Percentiles rank a stretch among this genome's conserved stretches.
Evolutionary conservation across 2,888 invertebrate genomes (phyloP).

Genomic region (Sarcophaga carnaria): DNA sequence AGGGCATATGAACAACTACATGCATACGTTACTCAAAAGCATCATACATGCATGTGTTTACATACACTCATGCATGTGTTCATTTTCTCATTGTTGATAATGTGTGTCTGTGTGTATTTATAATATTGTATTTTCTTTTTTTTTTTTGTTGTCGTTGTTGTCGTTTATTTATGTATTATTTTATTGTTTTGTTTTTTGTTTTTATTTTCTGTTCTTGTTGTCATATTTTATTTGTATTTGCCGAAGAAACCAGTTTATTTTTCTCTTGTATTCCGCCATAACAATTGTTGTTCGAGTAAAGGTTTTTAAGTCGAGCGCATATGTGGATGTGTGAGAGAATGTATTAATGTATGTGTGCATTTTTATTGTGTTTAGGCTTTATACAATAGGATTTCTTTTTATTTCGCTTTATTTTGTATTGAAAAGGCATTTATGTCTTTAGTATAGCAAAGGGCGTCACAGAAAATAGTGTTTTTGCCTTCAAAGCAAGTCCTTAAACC

Average conservation of each 20-base stretch:
- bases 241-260: constrained; percentile 60
- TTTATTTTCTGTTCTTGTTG: constrained; percentile 21
- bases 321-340: not conserved
- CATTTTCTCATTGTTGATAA: not conserved
- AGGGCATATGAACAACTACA: constrained; percentile 24
- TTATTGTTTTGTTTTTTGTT: constrained; percentile 20
- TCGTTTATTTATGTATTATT: constrained; percentile 18
- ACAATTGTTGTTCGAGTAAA: constrained; percentile 26
- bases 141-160: constrained; percentile 6
- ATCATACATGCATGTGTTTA: not conserved
- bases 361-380: constrained; percentile 10
- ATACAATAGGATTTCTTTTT: constrained; percentile 24
- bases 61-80: not conserved
- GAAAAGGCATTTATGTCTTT: not conserved
- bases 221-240: constrained; percentile 1
- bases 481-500: no score
- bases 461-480: no score
- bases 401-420: not conserved
- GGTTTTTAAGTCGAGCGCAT: constrained; percentile 14
- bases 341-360: not conserved
- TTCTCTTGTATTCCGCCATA: constrained; percentile 11
- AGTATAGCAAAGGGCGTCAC: not conserved
- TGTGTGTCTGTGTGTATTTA: not conserved
- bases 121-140: constrained; percentile 11
- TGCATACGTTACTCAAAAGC: no score